These are phyloP conservation scores for Catamblyrhynchus diadema DNA, from an alignment of 2,797 vertebrate species.

Conservation along the genomic window DNA sequence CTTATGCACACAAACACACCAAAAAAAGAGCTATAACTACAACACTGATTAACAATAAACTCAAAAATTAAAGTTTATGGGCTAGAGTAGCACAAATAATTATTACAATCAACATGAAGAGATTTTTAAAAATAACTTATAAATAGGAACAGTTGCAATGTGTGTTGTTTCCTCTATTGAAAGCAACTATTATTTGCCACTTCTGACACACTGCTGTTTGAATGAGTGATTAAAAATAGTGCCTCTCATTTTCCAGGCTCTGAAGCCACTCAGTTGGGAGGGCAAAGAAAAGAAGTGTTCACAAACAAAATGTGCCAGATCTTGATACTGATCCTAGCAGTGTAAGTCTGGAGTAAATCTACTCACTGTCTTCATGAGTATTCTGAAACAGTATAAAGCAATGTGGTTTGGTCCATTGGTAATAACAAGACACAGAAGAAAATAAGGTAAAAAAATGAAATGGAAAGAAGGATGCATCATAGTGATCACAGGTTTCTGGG, in stretches of 20 bases:
- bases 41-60: not conserved
- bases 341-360: not conserved
- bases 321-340: not conserved
- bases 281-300: not conserved
- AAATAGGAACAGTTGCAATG: not conserved
- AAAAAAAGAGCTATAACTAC: not conserved
- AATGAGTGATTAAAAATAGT: slow-evolving; percentile 30
- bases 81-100: not conserved
- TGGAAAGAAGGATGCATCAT: not conserved
- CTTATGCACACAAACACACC: too few species aligned
- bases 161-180: not conserved
- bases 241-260: slow-evolving; percentile 4
- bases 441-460: not conserved
- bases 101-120: slow-evolving; percentile 7
- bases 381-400: not conserved
- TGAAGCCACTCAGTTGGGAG: not conserved
- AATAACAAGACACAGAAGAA: not conserved
- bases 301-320: not conserved
- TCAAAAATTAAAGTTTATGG: not conserved
- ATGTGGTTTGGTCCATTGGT: not conserved
- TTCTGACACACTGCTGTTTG: not conserved
- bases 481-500: not conserved
- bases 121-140: not conserved
- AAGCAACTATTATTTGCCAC: slow-evolving; percentile 21
- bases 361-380: not conserved